phyloP scores from a whole-genome alignment of 2,888 invertebrate species.

The Orthosia incerta region DNA sequence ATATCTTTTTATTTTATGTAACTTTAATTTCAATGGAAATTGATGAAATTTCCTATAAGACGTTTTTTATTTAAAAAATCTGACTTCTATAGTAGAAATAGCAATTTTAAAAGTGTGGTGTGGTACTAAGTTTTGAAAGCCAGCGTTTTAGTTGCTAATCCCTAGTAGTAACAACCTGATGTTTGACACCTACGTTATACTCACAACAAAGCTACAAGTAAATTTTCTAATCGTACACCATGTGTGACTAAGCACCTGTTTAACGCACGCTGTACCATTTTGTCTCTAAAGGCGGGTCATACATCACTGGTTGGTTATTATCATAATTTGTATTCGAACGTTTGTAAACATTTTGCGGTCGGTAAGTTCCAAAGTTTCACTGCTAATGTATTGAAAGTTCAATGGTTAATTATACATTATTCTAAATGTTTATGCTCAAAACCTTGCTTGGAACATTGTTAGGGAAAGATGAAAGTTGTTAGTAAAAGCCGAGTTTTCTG shows the following conservation, averaged over 20 bases:
- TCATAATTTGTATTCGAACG: slow-evolving; percentile 46
- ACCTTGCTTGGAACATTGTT: slow-evolving; percentile 23
- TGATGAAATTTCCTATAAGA: no score
- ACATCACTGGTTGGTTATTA: slow-evolving; percentile 17
- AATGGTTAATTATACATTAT: slow-evolving; percentile 53
- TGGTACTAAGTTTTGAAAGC: no score
- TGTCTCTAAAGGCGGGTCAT: slow-evolving; percentile 8
- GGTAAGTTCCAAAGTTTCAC: slow-evolving; percentile 52
- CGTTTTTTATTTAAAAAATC: no score
- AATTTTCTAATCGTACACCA: slow-evolving; percentile 30
- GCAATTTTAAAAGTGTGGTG: no score
- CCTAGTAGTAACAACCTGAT: not conserved
- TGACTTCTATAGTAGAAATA: no score
- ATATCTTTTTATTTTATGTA: no score
- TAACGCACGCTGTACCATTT: not conserved
- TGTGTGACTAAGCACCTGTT: slow-evolving; percentile 41
- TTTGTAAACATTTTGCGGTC: slow-evolving; percentile 49
- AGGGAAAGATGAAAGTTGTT: slow-evolving; percentile 20
- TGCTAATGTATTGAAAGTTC: slow-evolving; percentile 53
- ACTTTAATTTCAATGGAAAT: no score
- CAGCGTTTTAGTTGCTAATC: no score
- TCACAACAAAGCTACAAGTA: slow-evolving; percentile 31
- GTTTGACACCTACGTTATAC: not conserved
- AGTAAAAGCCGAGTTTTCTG: slow-evolving; percentile 3
- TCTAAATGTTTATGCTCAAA: slow-evolving; percentile 42